Evolutionary conservation across 2,888 invertebrate species (phyloP), one percentile per base, ranked within the genome.

Genomic region (Agriopis marginaria): DNA sequence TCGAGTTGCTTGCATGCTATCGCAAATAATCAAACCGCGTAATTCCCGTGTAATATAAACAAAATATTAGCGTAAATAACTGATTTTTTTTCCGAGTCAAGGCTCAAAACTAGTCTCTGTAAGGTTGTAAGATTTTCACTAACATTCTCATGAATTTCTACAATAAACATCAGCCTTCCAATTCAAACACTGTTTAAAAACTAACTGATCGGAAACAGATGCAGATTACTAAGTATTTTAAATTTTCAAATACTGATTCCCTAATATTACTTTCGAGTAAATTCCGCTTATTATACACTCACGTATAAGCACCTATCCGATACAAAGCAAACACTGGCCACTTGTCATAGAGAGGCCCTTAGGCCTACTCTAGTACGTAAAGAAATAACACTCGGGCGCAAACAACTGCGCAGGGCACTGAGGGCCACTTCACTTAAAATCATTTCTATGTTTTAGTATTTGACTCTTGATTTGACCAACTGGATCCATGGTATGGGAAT

Each of bases 381-480:
- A 73, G 72, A 72, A 82, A 85, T 77, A 86, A 88, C 89, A 88
- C 85, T 85, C 80, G 61, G 74, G 75, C 66, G 79, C 82, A 86
- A 88, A 88, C 86, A 87, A 77, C 76, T 47, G 71, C 77, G 74
- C 69, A 82, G 85, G 79, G 81, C 42, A 72, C 77, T 70, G 75
- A 82, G 84, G 80, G 81, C 76, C 87, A 80, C 90, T 89, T 78
- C 80, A 83, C 82, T 87, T 92, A 92, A 93, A 93, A 93, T 89
- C 87, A 88, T 91, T 92, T 86, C 85, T 82, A 86, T 92, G 92
- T 93, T 82, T 79, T 69, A 74, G 63, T 74, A 63, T 75, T 76
- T 76, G 73, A 72, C 71, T 72, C 66, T 51, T 66, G 54, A 70
- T 69, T 58, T 62, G 65, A 70, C 73, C 60, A 72, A 68, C 70